phyloP scores from a whole-genome alignment of 2,113 vertebrate genomes.

The Irena cyanogastra region DNA sequence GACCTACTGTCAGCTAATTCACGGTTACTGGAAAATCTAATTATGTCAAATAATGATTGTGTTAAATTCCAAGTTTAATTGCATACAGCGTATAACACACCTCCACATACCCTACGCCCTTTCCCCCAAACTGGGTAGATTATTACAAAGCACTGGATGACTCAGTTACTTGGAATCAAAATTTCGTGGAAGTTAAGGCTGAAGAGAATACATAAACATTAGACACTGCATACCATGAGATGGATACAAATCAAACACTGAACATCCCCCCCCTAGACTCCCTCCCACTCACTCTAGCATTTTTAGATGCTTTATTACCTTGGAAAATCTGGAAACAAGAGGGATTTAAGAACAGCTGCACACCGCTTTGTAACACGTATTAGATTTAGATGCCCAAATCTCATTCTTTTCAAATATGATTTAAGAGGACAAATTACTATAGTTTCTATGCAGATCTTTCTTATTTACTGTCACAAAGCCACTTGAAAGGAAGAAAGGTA shows the following conservation, averaged over 20 bases:
- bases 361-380: background rate
- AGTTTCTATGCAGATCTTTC: background rate
- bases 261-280: rapidly evolving
- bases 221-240: background rate
- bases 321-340: background rate
- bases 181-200: background rate
- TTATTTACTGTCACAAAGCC: background rate
- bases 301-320: background rate
- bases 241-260: background rate
- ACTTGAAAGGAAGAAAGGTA: background rate
- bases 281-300: background rate
- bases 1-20: slow-evolving; percentile 27
- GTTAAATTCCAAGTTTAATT: background rate
- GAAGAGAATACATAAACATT: background rate
- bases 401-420: background rate
- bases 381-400: background rate
- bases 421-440: background rate
- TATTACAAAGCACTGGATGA: background rate
- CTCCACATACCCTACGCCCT: background rate
- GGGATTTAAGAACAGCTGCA: background rate
- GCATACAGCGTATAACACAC: background rate
- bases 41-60: slow-evolving; percentile 5
- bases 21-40: slow-evolving; percentile 23
- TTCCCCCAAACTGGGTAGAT: background rate
- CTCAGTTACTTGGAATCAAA: background rate